Evolutionary conservation across 23 tunicate genomes (phyloP), one percentile per base, ranked within the genome.

Genomic region (Clavelina lepadiformis): DNA sequence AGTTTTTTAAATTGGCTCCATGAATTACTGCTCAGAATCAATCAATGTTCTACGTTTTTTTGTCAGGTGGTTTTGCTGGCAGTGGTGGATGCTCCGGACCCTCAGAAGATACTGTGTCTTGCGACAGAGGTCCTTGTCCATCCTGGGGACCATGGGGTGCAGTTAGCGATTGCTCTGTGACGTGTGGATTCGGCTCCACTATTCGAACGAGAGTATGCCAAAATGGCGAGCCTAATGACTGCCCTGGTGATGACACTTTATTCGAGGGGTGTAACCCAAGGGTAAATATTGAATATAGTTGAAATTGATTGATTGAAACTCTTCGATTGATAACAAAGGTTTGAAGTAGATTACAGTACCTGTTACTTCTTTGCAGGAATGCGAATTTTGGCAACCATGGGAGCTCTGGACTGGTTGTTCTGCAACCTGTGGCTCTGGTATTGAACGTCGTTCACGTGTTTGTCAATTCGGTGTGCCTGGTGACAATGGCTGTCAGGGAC

Each of bases 391-490:
- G 83, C 53, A 47, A 7, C 46, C 33, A 8, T 86, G 95, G 95
- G 8, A 51, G 13, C 25, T 35, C 26, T 86, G 95, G 95, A 61
- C 69, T n/a, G 23, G 18, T 13, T 86, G 95, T 50, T 71, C 95
- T 2, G 59, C 26, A 0, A 38, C 75, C 0, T 86, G 95, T 37
- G 95, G 95, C 2, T 35, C 15, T 22, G 85, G 85, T 1, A 55
- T 18, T 5, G 20, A 51, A 4, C 29, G 27, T 30, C 44, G 95
- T 7, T 26, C 60, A 5, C 77, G 97, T 21, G 30, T 8, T 24
- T 89, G 97, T 54, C 20, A 36, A 37, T 28, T 35, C 38, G 95
- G 95, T 2, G 13, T n/a, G 19, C 49, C 75, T n/a, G 94, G 94
- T 1, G 61, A 41, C 3, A 19, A 28, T 7, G 79, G 69, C 1